phyloP scores from a whole-genome alignment of 2,888 invertebrate genomes.

The Aphrophora alni region DNA sequence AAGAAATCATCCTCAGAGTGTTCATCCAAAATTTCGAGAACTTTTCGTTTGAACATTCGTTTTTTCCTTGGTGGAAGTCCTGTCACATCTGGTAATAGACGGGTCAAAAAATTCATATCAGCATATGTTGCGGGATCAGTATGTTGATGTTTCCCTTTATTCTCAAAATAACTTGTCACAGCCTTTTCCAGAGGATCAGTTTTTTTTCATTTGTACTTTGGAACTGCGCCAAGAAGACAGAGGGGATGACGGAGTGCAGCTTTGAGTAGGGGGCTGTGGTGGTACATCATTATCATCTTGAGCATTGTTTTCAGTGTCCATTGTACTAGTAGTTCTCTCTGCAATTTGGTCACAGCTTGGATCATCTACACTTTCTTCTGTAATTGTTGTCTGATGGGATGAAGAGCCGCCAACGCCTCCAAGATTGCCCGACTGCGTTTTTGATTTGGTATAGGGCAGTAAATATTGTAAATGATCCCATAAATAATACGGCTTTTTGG shows the following conservation, averaged over 20 bases:
- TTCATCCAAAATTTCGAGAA: slow-evolving; percentile 21
- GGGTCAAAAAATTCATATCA: slow-evolving; percentile 20
- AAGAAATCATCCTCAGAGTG: slow-evolving; percentile 26
- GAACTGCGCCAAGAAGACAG: slow-evolving; percentile 24
- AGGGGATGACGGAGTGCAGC: slow-evolving; percentile 19
- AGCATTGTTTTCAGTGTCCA: background rate
- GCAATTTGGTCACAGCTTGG: slow-evolving; percentile 10
- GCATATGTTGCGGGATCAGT: slow-evolving; percentile 2
- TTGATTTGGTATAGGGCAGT: slow-evolving; percentile 12
- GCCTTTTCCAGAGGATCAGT: slow-evolving; percentile 16
- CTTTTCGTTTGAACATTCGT: slow-evolving; percentile 15
- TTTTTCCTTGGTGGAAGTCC: slow-evolving; percentile 24
- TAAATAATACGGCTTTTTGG: slow-evolving; percentile 5
- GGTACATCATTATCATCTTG: background rate
- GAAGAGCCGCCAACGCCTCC: background rate
- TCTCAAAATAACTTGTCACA: slow-evolving; percentile 25
- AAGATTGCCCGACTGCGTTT: slow-evolving; percentile 4
- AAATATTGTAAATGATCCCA: slow-evolving; percentile 16
- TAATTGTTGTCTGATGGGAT: background rate
- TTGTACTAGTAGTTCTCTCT: slow-evolving; percentile 10
- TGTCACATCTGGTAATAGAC: slow-evolving; percentile 21
- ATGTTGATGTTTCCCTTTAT: slow-evolving; percentile 16
- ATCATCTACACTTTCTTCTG: background rate
- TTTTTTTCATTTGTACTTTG: background rate
- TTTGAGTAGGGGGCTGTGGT: background rate